Base-by-base conservation (phyloP, 2,113 vertebrate species). In the Hippocampus zosterae region DNA sequence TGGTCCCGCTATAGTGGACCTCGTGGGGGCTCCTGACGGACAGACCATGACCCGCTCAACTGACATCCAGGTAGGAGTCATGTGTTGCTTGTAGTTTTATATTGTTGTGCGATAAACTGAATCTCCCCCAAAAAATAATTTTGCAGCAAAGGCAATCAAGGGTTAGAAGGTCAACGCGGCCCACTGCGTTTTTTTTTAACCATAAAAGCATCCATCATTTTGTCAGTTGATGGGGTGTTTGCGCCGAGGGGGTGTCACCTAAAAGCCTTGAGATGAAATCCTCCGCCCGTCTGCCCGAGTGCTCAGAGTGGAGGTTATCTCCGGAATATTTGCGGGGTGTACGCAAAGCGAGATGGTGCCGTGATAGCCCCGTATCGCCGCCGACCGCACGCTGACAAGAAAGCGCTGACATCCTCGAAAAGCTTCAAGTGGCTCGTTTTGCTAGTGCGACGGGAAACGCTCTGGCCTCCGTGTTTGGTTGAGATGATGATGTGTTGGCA, bases 21-120 rank as follows among this genome's bases (percentile, higher is more conserved):
- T 25, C 29, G 18, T 5, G 37, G 60, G 12, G 33, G 33, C 60
- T n/a, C 37, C 1, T 62, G 29, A n/a, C 21, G 52, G 52, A 55
- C 8, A 33, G 68, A 82, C 10, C 70, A 88, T 87, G 85, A 84
- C 9, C 70, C 72, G 19, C 37, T 65, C 56, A 65, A 52, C 67
- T 72, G 70, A 59, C 69, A 50, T 67, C 77, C 79, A 89, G 89
- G 91, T 92, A 71, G 79, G 73, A 48, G 1, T 63, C 19, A 13
- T 27, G 3, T 5, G 4, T 0, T 52, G 13, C 5, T 1, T 63
- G 46, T 21, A 8, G 29, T 5, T 33, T 33, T 33, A 33, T 33
- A 5, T 33, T 33, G 29, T 33, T 33, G 4, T 37, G 33, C 5
- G 33, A 37, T 37, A 5, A 37, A 6, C 33, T 37, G 29, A 33